Evolutionary conservation across 1,140 invertebrate genomes (phyloP).

Genomic region (Drosophila nannoptera): DNA sequence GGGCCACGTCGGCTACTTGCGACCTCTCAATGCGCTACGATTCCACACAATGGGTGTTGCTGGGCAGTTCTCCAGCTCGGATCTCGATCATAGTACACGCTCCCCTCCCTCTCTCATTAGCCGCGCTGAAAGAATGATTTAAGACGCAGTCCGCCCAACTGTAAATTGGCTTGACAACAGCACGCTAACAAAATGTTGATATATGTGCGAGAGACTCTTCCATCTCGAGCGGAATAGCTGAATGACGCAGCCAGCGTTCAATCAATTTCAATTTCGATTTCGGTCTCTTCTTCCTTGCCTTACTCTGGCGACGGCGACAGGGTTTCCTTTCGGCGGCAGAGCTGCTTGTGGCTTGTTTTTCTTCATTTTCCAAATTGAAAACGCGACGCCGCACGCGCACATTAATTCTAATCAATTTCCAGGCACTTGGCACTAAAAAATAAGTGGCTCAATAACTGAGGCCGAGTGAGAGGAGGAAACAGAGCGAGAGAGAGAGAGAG

Average conservation of each 20-base stretch:
- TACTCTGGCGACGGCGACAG: background rate
- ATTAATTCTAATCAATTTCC: constrained; percentile 76
- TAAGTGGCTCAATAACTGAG: constrained; percentile 48
- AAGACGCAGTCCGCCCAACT: background rate
- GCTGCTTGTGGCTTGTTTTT: constrained; percentile 7
- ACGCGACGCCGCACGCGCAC: constrained; percentile 61
- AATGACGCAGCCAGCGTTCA: constrained; percentile 38
- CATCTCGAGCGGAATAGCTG: constrained; percentile 39
- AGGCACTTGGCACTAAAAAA: constrained; percentile 58
- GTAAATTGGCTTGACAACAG: constrained; percentile 28
- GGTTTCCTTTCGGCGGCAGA: background rate
- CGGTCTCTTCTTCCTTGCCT: background rate
- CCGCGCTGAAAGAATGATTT: constrained; percentile 1
- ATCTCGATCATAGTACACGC: no score
- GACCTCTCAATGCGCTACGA: no score
- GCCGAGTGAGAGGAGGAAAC: background rate
- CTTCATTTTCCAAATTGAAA: constrained; percentile 59
- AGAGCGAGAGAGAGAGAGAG: background rate
- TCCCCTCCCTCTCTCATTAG: no score
- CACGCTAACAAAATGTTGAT: constrained; percentile 30
- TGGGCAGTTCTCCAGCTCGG: no score
- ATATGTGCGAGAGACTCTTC: constrained; percentile 42
- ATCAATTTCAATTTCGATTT: constrained; percentile 54
- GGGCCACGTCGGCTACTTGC: no score
- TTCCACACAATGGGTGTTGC: no score